Conservation (phyloP, 2,888 invertebrate species). For the Caenorhabditis macrosperma region DNA sequence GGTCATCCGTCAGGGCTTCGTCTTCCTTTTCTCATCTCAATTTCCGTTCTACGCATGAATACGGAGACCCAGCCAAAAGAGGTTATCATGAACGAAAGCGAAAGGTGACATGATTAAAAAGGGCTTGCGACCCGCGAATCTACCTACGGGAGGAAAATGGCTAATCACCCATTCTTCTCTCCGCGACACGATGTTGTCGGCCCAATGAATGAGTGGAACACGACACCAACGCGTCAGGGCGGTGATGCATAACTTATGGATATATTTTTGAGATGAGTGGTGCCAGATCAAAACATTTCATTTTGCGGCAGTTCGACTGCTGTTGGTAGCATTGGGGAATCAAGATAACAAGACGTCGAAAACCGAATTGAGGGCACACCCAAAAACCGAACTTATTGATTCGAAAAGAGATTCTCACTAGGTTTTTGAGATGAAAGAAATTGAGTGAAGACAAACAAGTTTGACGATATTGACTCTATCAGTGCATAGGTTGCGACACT, state of each 20-base stretch:
- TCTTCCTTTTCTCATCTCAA: conserved; percentile 14
- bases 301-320: neutral
- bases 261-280: neutral
- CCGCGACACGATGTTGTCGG: neutral
- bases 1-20: conserved; percentile 26
- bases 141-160: conserved; percentile 32
- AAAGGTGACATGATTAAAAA: conserved; percentile 50
- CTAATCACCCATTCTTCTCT: conserved; percentile 43
- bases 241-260: conserved; percentile 32
- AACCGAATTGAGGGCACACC: conserved; percentile 35
- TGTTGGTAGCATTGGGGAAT: neutral
- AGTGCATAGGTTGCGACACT: conserved; percentile 1
- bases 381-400: conserved; percentile 1
- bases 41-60: conserved; percentile 32
- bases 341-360: conserved; percentile 20
- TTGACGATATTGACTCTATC: conserved; percentile 29
- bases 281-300: neutral
- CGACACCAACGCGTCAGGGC: conserved; percentile 17
- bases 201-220: neutral
- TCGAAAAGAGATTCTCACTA: neutral
- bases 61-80: conserved; percentile 21
- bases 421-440: conserved; percentile 1
- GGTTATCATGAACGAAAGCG: conserved; percentile 48
- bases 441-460: conserved; percentile 26
- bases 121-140: conserved; percentile 36